phyloP scores from a whole-genome alignment of 2,888 invertebrate species.

The Dryobotodes eremita region DNA sequence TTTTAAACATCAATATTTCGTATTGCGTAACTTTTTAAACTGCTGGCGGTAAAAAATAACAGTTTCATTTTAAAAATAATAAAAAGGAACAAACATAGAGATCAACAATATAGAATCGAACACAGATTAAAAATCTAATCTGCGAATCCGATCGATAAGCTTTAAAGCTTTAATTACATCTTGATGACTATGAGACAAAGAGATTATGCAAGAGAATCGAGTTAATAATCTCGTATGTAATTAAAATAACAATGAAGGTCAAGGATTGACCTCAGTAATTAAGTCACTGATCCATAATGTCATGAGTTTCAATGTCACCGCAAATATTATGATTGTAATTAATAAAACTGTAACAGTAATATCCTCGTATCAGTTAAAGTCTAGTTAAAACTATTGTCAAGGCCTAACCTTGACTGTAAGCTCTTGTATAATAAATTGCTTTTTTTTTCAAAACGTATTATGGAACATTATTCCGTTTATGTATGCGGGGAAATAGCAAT shows the following conservation, averaged over 20 bases:
- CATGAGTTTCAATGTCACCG: slow-evolving; percentile 54
- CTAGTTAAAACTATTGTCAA: slow-evolving; percentile 56
- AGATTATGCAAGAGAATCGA: slow-evolving; percentile 37
- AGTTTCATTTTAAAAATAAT: slow-evolving; percentile 30
- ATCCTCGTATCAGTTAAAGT: slow-evolving; percentile 55
- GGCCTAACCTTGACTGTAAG: slow-evolving; percentile 37
- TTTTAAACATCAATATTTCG: slow-evolving; percentile 45
- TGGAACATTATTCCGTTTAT: slow-evolving; percentile 2
- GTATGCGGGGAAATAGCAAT: slow-evolving; percentile 35
- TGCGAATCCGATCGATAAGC: slow-evolving; percentile 14
- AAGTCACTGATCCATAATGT: slow-evolving; percentile 50
- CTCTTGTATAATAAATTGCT: slow-evolving; percentile 11
- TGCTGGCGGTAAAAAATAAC: slow-evolving; percentile 20
- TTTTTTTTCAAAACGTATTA: slow-evolving; percentile 7
- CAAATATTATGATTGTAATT: slow-evolving; percentile 53
- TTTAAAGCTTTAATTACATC: slow-evolving; percentile 28
- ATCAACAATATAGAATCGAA: slow-evolving; percentile 11
- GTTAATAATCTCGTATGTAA: slow-evolving; percentile 49
- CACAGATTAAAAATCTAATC: slow-evolving; percentile 51
- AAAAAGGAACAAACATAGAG: slow-evolving; percentile 34
- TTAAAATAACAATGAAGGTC: slow-evolving; percentile 65
- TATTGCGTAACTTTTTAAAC: slow-evolving; percentile 40
- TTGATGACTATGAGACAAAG: slow-evolving; percentile 27
- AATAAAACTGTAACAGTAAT: slow-evolving; percentile 59
- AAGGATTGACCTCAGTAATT: slow-evolving; percentile 56